phyloP scores from a whole-genome alignment of 2,888 invertebrate genomes.

The Tigriopus californicus region DNA sequence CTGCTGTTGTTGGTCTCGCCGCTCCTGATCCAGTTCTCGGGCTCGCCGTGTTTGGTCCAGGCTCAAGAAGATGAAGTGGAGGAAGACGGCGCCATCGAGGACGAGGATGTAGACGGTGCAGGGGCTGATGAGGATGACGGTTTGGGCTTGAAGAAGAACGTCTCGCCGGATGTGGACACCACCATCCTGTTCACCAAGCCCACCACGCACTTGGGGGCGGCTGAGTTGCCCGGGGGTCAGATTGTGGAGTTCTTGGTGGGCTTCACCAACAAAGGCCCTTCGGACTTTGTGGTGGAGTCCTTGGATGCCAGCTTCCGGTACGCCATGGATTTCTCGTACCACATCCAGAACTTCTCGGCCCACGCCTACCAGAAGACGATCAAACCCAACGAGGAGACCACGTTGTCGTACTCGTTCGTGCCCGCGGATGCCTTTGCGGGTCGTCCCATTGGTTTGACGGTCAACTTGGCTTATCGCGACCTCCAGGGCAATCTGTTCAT shows the following conservation, averaged over 20 bases:
- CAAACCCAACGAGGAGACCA: conserved; percentile 75
- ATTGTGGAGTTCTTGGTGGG: conserved; percentile 89
- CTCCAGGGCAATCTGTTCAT: conserved; percentile 40
- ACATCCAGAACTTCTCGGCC: conserved; percentile 93
- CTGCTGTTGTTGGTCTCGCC: background rate
- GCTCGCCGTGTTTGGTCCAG: background rate
- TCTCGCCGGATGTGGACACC: conserved; percentile 79
- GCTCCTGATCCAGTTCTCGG: background rate
- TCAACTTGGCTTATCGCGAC: conserved; percentile 46
- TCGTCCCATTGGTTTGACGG: conserved; percentile 82
- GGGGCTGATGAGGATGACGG: conserved; percentile 23
- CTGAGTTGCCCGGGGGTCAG: conserved; percentile 70
- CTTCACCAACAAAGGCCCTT: conserved; percentile 79
- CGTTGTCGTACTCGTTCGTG: conserved; percentile 80
- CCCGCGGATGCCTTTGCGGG: conserved; percentile 93
- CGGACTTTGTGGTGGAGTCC: conserved; percentile 75
- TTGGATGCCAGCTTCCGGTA: conserved; percentile 89
- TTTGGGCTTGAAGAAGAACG: conserved; percentile 39
- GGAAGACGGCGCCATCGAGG: conserved; percentile 35
- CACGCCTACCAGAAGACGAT: conserved; percentile 70
- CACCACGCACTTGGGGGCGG: conserved; percentile 32
- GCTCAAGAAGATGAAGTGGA: conserved; percentile 32
- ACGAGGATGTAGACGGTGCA: conserved; percentile 28
- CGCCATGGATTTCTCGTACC: conserved; percentile 94
- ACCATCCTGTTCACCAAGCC: conserved; percentile 74